Base-by-base conservation (phyloP, 2,888 invertebrate species). In the Xylota segnis region DNA sequence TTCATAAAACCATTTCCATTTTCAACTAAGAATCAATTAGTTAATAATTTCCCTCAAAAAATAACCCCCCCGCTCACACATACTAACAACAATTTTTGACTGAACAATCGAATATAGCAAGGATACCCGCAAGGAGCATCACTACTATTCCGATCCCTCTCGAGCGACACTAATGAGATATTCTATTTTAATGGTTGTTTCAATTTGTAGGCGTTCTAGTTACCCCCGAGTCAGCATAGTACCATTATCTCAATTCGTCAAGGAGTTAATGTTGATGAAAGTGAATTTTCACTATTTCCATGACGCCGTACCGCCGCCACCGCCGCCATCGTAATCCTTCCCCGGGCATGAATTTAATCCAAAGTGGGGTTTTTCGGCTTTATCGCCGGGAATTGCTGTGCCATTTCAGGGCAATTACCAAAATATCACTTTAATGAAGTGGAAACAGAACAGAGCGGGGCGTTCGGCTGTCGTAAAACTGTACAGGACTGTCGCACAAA, bases 201-300 rank as follows among this genome's bases (percentile, higher is more conserved):
- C 74, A 84, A 75, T 79, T 79, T 74, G 79, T 37, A 68, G 43
- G 50, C 61, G 7, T 54, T 74, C 40, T 47, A 61, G 32, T 70
- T 76, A 70, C 37, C 61, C 70, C 54, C 45, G 47, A 61, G 45
- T 74, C 78, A 63, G 70, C 70, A 47, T 4, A 32, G 40, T 40
- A 32, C 65, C 50, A 59, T 75, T 76, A 66, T 76, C 75, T 68
- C 54, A 84, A 84, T 81, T 71, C 84, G 68, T 81, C 75, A 84
- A 76, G 70, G 58, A 81, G 63, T 71, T 70, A 81, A 81, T 75
- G 70, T 84, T 74, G 63, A 79, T 84, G 81, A 81, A 68, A 81
- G 65, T 76, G 70, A 71, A 66, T 75, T 84, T 54, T 66, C 58
- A 68, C 68, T 72, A 70, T 16, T 32, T 32, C 47, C 58, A 27